Base-by-base conservation (phyloP, 2,797 vertebrate species). In the Rhinatrema bivittatum region DNA sequence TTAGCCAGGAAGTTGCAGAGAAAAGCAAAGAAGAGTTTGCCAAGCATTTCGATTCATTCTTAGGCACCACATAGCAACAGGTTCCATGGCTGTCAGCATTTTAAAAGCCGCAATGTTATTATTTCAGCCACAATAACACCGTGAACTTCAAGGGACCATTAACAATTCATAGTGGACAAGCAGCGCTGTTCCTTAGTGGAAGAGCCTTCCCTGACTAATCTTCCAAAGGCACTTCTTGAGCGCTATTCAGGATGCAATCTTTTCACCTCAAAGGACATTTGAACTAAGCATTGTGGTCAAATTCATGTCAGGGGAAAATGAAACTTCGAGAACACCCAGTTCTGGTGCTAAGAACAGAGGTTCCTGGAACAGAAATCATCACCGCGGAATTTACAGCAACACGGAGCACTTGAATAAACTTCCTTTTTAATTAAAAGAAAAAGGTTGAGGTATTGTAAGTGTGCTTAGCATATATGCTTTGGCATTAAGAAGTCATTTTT, bases 1-100 rank as follows among this genome's bases (percentile, higher is more conserved):
- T 57, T 39, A 39, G 33, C 46, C 46, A 39, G 62, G 62, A 62
- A 52, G 60, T 57, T 53, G 44, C n/a, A 7, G 56, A 69, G 50
- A 36, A 30, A 38, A 45, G 46, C 37, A n/a, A n/a, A n/a, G 55
- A 51, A 70, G 46, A 48, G 36, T 55, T 65, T 29, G 24, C 6
- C 4, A 38, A 59, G 53, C 50, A 29, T 56, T 50, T 53, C 44
- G 19, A 53, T 64, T 64, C 46, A 42, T 57, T 58, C 44, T 52
- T 13, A n/a, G n/a, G 4, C 43, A 35, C 63, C 42, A 38, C 53
- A 32, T 32, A 55, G 69, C 62, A 50, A 50, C 44, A 8, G 40
- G 43, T 60, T 58, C 56, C 60, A 31, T 50, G 46, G 39, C 40
- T 27, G 41, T 52, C 55, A 47, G 51, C 39, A 32, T 48, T 42